Evolutionary conservation across 2,797 vertebrate genomes (phyloP).

Genomic region (Sternarchorhynchus goeldii): DNA sequence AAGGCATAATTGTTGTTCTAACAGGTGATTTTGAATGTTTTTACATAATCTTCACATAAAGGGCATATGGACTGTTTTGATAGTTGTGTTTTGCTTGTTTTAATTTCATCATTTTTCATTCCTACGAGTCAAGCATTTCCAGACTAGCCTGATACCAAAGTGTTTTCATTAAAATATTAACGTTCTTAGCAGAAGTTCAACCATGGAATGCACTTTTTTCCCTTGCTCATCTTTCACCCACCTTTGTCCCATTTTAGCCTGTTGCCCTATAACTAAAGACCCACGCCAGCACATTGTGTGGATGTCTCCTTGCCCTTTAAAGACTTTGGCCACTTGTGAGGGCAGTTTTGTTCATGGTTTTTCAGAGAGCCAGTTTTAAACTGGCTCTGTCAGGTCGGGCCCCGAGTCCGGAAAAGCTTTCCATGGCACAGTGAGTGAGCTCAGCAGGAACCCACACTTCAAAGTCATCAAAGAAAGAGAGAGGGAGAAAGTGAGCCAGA

Average conservation of each 20-base stretch:
- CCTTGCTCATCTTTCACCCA: slow-evolving; percentile 30
- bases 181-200: neutral
- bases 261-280: slow-evolving; percentile 39
- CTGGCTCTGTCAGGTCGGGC: slow-evolving; percentile 50
- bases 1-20: slow-evolving; percentile 3
- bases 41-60: neutral
- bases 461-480: slow-evolving; percentile 58
- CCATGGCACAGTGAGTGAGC: slow-evolving; percentile 53
- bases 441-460: slow-evolving; percentile 58
- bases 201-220: slow-evolving; percentile 27
- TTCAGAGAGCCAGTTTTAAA: slow-evolving; percentile 54
- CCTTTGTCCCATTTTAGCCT: slow-evolving; percentile 28
- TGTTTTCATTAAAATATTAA: neutral
- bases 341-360: slow-evolving; percentile 44
- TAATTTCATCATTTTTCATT: neutral
- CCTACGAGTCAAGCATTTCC: slow-evolving; percentile 6
- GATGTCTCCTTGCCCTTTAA: slow-evolving; percentile 37
- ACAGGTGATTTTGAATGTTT: neutral
- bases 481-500: slow-evolving; percentile 24
- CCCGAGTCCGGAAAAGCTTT: slow-evolving; percentile 56
- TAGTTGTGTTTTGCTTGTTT: slow-evolving; percentile 1
- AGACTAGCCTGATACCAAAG: slow-evolving; percentile 9
- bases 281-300: slow-evolving; percentile 45
- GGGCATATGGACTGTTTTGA: neutral
- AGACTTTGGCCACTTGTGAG: slow-evolving; percentile 42